These are phyloP conservation scores for Cyanoliseus patagonus DNA, from an alignment of 2,113 vertebrate genomes.

Conservation along the genomic window DNA sequence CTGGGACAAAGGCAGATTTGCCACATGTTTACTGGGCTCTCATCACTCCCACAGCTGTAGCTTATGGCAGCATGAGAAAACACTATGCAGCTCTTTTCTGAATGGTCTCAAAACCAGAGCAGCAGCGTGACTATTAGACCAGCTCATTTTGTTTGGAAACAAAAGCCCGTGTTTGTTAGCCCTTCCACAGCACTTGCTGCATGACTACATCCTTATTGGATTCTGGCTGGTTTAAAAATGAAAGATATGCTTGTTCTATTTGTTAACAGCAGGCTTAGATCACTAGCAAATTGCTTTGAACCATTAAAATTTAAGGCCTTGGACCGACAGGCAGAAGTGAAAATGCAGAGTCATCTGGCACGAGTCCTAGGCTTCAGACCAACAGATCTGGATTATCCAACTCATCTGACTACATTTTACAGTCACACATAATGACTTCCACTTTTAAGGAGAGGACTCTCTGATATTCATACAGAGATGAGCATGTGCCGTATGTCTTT, in stretches of 20 bases:
- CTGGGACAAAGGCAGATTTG: neutral
- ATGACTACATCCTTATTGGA: neutral
- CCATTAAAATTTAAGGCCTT: neutral
- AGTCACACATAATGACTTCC: neutral
- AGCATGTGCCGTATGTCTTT: fast-evolving
- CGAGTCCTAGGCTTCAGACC: neutral
- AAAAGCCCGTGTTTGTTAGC: neutral
- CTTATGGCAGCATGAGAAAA: neutral
- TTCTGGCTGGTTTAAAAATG: neutral
- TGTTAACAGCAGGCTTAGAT: neutral
- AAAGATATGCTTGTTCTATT: neutral
- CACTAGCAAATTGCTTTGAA: neutral
- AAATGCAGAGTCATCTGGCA: constrained; percentile 36
- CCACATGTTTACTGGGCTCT: neutral
- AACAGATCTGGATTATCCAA: neutral
- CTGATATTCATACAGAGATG: neutral
- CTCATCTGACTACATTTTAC: neutral
- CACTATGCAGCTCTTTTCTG: neutral
- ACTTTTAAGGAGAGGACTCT: neutral
- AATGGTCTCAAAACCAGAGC: neutral
- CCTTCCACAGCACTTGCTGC: neutral
- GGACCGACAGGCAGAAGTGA: neutral
- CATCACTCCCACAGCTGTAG: neutral
- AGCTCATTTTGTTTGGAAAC: neutral
- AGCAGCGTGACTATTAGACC: neutral